Evolutionary conservation across 2,797 vertebrate species (phyloP).

Genomic region (Trematomus bernacchii): DNA sequence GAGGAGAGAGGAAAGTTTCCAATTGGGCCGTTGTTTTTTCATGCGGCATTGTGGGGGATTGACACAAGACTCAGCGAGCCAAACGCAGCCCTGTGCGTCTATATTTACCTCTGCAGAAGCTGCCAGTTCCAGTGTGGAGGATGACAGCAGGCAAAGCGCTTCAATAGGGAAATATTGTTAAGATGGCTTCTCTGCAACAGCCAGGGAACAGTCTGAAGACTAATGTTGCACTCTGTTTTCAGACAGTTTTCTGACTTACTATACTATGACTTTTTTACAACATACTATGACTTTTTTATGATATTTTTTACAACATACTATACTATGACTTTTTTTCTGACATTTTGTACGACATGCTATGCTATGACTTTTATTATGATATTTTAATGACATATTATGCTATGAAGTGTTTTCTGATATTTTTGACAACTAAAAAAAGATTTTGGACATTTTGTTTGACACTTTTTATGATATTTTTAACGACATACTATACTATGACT

Average conservation of each 20-base stretch:
- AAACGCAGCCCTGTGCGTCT: slow-evolving; percentile 56
- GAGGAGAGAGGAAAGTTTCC: slow-evolving; percentile 20
- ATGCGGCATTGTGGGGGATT: slow-evolving; percentile 53
- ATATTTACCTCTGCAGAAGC: slow-evolving; percentile 69
- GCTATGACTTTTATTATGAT: background rate
- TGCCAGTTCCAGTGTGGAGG: slow-evolving; percentile 60
- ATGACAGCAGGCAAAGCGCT: slow-evolving; percentile 45
- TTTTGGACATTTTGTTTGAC: no score
- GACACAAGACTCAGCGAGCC: slow-evolving; percentile 55
- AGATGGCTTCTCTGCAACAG: slow-evolving; percentile 15
- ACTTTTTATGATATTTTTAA: background rate
- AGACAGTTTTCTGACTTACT: background rate
- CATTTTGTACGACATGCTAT: background rate
- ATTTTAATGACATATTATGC: background rate
- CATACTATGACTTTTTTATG: background rate
- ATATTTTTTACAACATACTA: background rate
- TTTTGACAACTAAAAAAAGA: no score
- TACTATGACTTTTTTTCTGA: background rate
- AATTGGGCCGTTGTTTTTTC: slow-evolving; percentile 16
- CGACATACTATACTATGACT: background rate
- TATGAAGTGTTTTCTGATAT: background rate
- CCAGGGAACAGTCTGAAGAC: slow-evolving; percentile 35
- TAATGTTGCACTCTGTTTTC: slow-evolving; percentile 20
- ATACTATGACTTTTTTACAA: background rate
- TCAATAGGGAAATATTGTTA: slow-evolving; percentile 50